Evolutionary conservation across 2,888 invertebrate genomes (phyloP).

Genomic region (Dynastes maya): DNA sequence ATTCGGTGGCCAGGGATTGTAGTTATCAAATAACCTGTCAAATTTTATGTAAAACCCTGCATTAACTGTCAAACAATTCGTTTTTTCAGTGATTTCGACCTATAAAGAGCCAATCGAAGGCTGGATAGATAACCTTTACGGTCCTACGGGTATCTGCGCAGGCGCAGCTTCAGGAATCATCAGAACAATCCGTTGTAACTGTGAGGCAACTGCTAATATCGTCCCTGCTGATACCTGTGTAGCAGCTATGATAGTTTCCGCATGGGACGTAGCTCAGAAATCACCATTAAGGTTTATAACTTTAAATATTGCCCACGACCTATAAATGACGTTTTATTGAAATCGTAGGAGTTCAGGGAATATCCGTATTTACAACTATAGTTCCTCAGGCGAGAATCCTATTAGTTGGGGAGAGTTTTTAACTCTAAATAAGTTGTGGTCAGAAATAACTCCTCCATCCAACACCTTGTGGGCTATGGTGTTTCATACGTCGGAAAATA

Average conservation of each 20-base stretch:
- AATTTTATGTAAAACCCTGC: too few relatives aligned
- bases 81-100: conserved; percentile 74
- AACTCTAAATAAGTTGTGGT: conserved; percentile 70
- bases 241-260: conserved; percentile 85
- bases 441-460: conserved; percentile 72
- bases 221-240: conserved; percentile 85
- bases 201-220: conserved; percentile 80
- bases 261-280: conserved; percentile 79
- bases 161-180: conserved; percentile 86
- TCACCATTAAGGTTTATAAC: neutral
- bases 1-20: too few relatives aligned
- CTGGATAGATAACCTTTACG: conserved; percentile 94
- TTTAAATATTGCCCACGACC: neutral
- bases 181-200: conserved; percentile 79
- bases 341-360: conserved; percentile 38
- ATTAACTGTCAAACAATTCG: neutral
- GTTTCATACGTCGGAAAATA: conserved; percentile 60
- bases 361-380: conserved; percentile 74
- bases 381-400: conserved; percentile 75
- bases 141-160: conserved; percentile 84
- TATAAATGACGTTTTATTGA: neutral
- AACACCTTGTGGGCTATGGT: conserved; percentile 71
- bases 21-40: too few relatives aligned
- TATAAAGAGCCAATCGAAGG: conserved; percentile 84
- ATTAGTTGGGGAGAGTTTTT: conserved; percentile 74